Conservation (phyloP, 2,113 vertebrate species). For the Ariopsis seemanni region DNA sequence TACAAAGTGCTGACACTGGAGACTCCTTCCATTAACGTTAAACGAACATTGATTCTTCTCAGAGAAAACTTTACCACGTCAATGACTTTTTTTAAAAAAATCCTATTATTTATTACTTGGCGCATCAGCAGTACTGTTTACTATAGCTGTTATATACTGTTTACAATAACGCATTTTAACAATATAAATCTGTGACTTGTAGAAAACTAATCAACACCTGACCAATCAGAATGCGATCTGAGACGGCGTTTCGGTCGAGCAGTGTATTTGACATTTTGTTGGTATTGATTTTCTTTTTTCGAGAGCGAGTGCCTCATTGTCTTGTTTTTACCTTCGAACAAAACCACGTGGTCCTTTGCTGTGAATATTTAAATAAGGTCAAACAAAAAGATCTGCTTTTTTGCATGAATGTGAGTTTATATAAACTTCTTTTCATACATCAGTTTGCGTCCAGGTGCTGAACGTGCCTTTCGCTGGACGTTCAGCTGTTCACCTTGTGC, state of each 20-base stretch:
- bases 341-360: conserved; percentile 42
- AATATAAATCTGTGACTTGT: background rate
- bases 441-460: background rate
- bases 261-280: background rate
- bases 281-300: conserved; percentile 6
- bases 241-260: background rate
- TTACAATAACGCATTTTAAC: background rate
- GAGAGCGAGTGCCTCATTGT: background rate
- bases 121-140: background rate
- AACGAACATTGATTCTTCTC: no score
- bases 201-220: background rate
- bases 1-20: background rate
- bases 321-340: conserved; percentile 27
- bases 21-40: background rate
- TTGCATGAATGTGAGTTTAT: conserved; percentile 8
- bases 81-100: background rate
- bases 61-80: background rate
- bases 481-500: background rate
- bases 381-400: background rate
- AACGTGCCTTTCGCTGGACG: background rate
- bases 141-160: background rate
- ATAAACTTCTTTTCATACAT: background rate
- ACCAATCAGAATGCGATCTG: background rate
- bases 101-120: background rate
- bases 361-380: conserved; percentile 22